Conservation (phyloP, 2,797 vertebrate genomes). For the Sebastes glaucus region DNA sequence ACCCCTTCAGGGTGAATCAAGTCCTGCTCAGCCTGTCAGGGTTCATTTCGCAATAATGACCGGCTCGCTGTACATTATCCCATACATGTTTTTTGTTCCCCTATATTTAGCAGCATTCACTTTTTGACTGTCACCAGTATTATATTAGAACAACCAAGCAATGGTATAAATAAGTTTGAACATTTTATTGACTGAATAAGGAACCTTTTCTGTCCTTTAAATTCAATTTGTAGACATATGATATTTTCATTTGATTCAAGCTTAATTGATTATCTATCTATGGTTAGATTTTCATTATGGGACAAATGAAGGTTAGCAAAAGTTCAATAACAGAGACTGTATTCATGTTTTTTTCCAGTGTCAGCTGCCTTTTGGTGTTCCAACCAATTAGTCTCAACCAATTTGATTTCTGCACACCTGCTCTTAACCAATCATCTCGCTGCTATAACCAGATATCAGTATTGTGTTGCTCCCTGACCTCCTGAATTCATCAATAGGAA, state of each 20-base stretch:
- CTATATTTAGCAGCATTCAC: neutral
- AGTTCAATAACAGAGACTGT: neutral
- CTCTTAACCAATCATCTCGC: neutral
- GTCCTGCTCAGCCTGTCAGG: too few species aligned
- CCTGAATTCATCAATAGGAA: neutral
- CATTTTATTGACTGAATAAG: neutral
- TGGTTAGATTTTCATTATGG: neutral
- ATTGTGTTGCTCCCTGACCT: neutral
- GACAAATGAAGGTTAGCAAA: neutral
- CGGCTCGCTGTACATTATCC: too few species aligned
- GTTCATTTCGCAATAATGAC: too few species aligned
- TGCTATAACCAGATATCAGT: neutral
- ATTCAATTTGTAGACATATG: neutral
- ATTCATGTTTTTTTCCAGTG: neutral
- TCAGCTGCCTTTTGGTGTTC: neutral
- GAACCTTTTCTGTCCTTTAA: neutral
- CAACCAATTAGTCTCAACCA: neutral
- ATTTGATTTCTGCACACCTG: neutral
- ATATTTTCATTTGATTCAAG: neutral
- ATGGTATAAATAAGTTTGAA: neutral
- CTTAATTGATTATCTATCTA: neutral
- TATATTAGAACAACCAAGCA: neutral
- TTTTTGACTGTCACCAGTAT: neutral
- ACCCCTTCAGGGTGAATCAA: too few species aligned
- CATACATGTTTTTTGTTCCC: neutral